phyloP scores from a whole-genome alignment of 2,797 vertebrate genomes.

The Cossypha niveicapilla region DNA sequence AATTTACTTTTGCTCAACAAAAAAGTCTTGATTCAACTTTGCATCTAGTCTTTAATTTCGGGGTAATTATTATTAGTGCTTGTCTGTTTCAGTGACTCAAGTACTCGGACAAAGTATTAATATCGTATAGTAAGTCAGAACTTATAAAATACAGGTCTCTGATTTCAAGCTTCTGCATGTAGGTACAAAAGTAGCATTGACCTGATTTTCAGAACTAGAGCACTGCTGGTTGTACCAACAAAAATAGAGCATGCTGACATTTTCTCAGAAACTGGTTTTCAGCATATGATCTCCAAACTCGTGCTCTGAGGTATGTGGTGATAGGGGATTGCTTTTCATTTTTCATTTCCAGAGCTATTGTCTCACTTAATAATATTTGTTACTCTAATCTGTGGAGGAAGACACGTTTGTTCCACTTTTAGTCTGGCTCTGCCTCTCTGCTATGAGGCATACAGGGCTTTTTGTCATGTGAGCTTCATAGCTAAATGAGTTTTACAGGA shows the following conservation, averaged over 20 bases:
- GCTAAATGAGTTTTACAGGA: not conserved
- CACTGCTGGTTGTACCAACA: not conserved
- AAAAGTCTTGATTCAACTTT: not conserved
- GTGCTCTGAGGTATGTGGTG: not conserved
- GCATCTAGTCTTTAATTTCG: not conserved
- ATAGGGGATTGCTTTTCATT: not conserved
- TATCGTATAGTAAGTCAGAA: not conserved
- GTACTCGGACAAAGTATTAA: not conserved
- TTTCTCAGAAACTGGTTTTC: not conserved
- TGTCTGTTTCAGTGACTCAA: not conserved
- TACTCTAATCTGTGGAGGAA: not conserved
- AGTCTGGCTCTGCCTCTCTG: not conserved
- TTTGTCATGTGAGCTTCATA: not conserved
- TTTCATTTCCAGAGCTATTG: not conserved
- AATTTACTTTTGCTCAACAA: not conserved
- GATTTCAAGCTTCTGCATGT: not conserved
- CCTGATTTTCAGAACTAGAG: slow-evolving; percentile 11
- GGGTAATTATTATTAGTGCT: not conserved
- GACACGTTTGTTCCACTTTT: rapidly evolving
- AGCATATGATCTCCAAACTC: not conserved
- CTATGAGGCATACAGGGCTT: not conserved
- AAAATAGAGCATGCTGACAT: not conserved
- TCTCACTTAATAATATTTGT: not conserved
- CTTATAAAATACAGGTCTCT: not conserved
- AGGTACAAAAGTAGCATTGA: not conserved